Evolutionary conservation across 2,113 vertebrate genomes (phyloP).

Genomic region (Sylvilagus bachmani): DNA sequence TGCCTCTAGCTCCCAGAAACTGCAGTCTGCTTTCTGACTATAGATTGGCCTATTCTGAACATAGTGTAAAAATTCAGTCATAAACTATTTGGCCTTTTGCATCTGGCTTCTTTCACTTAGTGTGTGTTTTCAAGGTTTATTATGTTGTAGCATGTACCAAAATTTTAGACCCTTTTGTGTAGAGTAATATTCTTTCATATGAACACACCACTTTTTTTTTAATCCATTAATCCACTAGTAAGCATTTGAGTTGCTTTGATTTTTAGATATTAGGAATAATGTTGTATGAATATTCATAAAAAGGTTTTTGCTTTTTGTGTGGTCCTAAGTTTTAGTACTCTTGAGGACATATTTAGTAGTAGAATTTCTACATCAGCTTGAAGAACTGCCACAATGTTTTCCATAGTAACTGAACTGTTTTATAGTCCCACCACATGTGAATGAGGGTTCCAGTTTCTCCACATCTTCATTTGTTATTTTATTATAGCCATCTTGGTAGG

Average conservation of each 20-base stretch:
- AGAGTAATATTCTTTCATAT: not conserved
- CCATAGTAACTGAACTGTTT: not conserved
- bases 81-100: not conserved
- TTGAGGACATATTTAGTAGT: not conserved
- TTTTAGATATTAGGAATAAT: conserved; percentile 55
- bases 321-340: conserved; percentile 6
- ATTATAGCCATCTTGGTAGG: not conserved
- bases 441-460: conserved; percentile 34
- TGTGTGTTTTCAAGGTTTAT: not conserved
- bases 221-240: not conserved
- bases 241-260: not conserved
- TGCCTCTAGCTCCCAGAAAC: not conserved
- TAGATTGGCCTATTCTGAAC: conserved; percentile 11
- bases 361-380: conserved; percentile 38
- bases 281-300: not conserved
- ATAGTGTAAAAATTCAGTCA: conserved; percentile 13
- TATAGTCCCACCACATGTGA: not conserved
- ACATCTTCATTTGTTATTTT: conserved; percentile 26
- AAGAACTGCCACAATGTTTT: conserved; percentile 31
- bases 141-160: not conserved
- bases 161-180: conserved; percentile 24
- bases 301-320: not conserved
- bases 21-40: not conserved
- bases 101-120: not conserved
- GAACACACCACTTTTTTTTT: conserved; percentile 35